Percentiles rank a stretch among this genome's conserved stretches.
Evolutionary conservation across 2,888 invertebrate genomes (phyloP).

Genomic region (Argyresthia goedartella): DNA sequence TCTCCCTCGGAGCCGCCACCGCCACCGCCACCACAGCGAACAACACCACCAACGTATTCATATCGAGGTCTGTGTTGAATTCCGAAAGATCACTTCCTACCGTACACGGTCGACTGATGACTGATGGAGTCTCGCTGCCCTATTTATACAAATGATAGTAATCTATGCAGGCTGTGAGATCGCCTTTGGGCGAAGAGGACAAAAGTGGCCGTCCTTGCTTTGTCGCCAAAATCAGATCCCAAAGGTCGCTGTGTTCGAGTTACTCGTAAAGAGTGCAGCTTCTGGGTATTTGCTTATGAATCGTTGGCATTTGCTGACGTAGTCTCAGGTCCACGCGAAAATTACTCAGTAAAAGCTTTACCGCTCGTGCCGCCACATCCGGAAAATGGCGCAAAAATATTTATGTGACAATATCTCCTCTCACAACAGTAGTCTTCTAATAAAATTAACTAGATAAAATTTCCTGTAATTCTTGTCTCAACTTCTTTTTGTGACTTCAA

Average conservation of each 20-base stretch:
- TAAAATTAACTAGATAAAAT: no score
- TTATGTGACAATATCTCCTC: no score
- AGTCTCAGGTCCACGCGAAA: conserved; percentile 17
- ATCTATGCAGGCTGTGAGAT: conserved; percentile 25
- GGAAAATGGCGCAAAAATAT: no score
- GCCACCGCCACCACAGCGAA: conserved; percentile 36
- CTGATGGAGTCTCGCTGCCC: conserved; percentile 20
- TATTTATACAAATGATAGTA: conserved; percentile 48
- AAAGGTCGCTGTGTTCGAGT: conserved; percentile 10
- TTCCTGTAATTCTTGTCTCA: no score
- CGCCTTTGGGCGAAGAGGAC: conserved; percentile 28
- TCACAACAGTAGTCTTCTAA: no score
- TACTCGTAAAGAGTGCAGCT: conserved; percentile 1
- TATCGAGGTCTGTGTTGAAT: conserved; percentile 45
- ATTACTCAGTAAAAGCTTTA: conserved; percentile 12
- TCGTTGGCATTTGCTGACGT: conserved; percentile 30
- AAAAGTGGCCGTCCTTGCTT: conserved; percentile 39
- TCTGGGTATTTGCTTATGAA: conserved; percentile 14
- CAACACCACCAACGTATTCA: conserved; percentile 59
- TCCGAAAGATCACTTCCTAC: conserved; percentile 48
- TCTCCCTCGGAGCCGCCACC: conserved; percentile 26
- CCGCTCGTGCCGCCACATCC: no score
- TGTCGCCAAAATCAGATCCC: conserved; percentile 30
- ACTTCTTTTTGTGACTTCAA: no score
- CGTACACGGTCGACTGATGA: conserved; percentile 38